Conservation (phyloP, 2,888 invertebrate species). For the Helleia helle region DNA sequence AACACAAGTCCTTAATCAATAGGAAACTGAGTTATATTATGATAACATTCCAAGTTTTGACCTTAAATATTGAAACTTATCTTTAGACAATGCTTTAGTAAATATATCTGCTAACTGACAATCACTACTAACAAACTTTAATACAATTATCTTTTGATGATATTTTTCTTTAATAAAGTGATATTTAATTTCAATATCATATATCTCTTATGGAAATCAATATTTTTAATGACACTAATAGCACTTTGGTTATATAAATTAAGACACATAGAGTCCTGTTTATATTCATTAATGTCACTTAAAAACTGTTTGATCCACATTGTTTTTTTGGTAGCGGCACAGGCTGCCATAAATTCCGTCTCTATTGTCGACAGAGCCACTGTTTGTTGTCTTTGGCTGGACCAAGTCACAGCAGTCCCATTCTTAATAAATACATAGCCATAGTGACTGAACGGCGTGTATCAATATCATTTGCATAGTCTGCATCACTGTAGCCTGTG, state of each 20-base stretch:
- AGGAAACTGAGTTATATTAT: no score
- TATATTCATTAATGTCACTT: constrained; percentile 13
- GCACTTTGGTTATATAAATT: background rate
- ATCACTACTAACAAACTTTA: no score
- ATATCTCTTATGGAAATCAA: no score
- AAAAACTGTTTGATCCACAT: constrained; percentile 13
- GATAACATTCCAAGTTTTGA: no score
- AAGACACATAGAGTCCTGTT: constrained; percentile 6
- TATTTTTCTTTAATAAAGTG: no score
- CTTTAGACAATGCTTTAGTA: no score
- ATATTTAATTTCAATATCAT: no score
- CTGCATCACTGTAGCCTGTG: constrained; percentile 20
- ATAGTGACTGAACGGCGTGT: constrained; percentile 8
- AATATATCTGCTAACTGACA: no score
- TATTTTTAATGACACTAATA: no score
- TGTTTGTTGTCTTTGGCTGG: constrained; percentile 12
- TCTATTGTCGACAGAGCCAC: constrained; percentile 14
- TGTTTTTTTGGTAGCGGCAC: constrained; percentile 15
- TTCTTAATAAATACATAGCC: background rate
- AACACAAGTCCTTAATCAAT: no score
- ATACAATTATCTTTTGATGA: no score
- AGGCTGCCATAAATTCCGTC: constrained; percentile 16
- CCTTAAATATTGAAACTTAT: no score
- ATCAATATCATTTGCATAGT: constrained; percentile 17
- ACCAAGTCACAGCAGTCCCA: constrained; percentile 8